Base-by-base conservation (phyloP, 2,888 invertebrate genomes). In the Megaustenia siamemsis region DNA sequence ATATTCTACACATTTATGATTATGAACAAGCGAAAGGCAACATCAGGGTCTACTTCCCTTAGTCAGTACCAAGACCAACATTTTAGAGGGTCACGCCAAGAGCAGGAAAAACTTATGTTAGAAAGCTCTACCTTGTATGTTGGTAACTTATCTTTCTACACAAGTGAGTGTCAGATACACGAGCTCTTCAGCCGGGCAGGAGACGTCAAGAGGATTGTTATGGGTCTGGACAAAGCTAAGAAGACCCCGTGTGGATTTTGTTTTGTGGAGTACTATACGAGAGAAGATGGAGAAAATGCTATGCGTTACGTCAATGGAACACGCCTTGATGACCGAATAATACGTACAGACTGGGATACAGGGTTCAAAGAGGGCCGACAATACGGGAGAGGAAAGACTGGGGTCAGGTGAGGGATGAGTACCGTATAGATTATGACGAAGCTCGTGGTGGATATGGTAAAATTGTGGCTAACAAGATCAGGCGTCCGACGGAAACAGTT, bases 231-330 rank as follows among this genome's bases (percentile, higher is more conserved):
- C 94, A 98, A 99, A 93, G 97, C 97, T 93, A 98, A 97, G 92
- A 99, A 99, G 94, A 99, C 99, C 0, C 99, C 99, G 0, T 99
- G 99, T 95, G 99, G 99, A 1, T 99, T 99, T 94, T 99, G 99
- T 94, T 99, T 99, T 94, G 96, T 99, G 2, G 99, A 99, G 84
- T 99, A 93, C 93, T 93, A 93, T 92, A 92, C 88, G 15, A 82
- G 83, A 71, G 18, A 21, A 21, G 86, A 84, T 69, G 86, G 84
- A 40, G 84, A 84, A 40, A 79, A 80, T 78, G 82, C 82, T 1
- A 86, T 87, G 86, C 86, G 87, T 89, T 99, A 97, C 93, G 96
- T 99, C 56, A 99, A 99, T 95, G 98, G 98, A 0, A 99, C 99
- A 0, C 95, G 98, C 89, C 95, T 99, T 79, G 99, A 99, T 94